Evolutionary conservation across 64 coral and sea anemone species (phyloP).

Genomic region (Pocillopora verrucosa): DNA sequence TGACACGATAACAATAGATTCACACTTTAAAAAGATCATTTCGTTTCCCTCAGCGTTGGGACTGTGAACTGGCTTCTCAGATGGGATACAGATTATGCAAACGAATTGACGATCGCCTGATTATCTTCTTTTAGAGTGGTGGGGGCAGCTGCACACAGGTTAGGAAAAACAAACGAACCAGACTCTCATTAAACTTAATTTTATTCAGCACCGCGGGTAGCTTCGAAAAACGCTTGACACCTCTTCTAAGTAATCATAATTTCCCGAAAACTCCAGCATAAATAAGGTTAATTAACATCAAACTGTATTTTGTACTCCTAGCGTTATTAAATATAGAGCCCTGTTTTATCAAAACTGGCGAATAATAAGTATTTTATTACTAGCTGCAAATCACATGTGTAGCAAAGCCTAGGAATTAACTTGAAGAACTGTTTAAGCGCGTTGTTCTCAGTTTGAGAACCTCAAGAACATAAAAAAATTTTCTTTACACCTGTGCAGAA

Average conservation of each 20-base stretch:
- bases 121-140: too few species aligned
- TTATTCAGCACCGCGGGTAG: neutral
- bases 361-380: neutral
- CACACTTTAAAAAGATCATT: too few species aligned
- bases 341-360: constrained; percentile 3
- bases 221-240: neutral
- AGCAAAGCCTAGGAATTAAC: too few species aligned
- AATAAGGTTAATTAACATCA: neutral
- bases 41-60: too few species aligned
- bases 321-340: neutral
- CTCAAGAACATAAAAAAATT: neutral
- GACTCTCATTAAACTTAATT: neutral
- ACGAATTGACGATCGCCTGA: too few species aligned
- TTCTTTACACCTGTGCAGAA: neutral
- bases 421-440: neutral
- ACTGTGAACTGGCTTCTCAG: too few species aligned
- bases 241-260: neutral
- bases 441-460: neutral
- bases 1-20: too few species aligned
- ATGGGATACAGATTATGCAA: too few species aligned
- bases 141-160: too few species aligned
- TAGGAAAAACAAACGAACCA: neutral
- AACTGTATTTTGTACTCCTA: neutral
- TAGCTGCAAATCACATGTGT: neutral
- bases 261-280: neutral